phyloP scores from a whole-genome alignment of 1,140 invertebrate species.

The Brachionus sp. region DNA sequence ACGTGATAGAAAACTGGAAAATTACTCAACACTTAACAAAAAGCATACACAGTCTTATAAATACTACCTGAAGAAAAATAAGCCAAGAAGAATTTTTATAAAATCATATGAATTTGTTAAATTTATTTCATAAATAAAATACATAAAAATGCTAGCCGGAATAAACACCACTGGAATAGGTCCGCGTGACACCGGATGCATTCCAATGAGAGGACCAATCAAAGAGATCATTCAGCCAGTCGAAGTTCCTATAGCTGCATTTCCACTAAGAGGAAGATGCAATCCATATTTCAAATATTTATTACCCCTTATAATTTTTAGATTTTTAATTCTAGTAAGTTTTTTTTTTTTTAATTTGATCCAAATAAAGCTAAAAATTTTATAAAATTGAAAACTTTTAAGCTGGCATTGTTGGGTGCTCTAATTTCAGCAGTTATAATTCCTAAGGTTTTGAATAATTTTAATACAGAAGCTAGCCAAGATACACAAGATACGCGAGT shows the following conservation, averaged over 20 bases:
- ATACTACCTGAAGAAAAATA: background rate
- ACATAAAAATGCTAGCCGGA: background rate
- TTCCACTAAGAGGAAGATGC: slow-evolving; percentile 26
- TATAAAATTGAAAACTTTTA: background rate
- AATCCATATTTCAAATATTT: slow-evolving; percentile 8
- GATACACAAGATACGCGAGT: background rate
- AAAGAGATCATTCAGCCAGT: slow-evolving; percentile 18
- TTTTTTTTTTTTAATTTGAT: background rate
- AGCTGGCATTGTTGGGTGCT: background rate
- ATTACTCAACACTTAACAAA: background rate
- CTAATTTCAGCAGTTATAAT: slow-evolving; percentile 5
- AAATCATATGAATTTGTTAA: background rate
- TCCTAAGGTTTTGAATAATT: background rate
- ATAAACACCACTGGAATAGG: background rate
- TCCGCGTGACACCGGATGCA: background rate
- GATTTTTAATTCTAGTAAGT: background rate
- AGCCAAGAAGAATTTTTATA: background rate
- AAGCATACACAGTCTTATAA: background rate
- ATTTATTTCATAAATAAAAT: background rate
- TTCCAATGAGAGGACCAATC: background rate
- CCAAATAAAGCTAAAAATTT: background rate
- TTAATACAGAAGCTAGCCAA: background rate
- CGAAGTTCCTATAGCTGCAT: slow-evolving; percentile 9
- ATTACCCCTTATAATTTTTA: background rate
- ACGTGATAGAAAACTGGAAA: background rate